A percentile compares a stretch with the other conserved stretches of the same genome.
Conservation (phyloP, 2,113 vertebrate genomes). For the Dendropsophus ebraccatus region DNA sequence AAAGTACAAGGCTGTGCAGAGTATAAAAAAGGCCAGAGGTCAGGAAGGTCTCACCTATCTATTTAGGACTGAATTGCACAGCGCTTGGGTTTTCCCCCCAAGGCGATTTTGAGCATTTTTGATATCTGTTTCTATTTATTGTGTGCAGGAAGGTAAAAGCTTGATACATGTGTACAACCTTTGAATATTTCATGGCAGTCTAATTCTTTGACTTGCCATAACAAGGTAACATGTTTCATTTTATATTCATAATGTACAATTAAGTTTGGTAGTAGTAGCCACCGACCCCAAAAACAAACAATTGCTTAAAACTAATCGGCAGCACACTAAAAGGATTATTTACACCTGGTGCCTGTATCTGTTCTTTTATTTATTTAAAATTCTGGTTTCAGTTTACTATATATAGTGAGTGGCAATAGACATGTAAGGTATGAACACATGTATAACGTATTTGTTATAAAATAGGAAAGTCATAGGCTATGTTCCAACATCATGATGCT, state of each 20-base stretch:
- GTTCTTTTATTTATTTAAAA: too few relatives aligned
- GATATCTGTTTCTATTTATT: neutral
- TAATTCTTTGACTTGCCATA: neutral
- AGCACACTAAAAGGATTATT: neutral
- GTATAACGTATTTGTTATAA: too few relatives aligned
- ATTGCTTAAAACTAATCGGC: neutral
- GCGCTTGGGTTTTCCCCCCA: neutral
- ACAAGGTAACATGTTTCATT: neutral
- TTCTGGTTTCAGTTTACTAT: too few relatives aligned
- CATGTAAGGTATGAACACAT: too few relatives aligned
- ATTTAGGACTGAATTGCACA: slow-evolving; percentile 12
- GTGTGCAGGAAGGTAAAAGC: neutral
- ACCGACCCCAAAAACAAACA: neutral
- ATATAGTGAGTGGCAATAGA: too few relatives aligned
- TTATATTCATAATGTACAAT: neutral
- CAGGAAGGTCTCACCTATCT: slow-evolving; percentile 6
- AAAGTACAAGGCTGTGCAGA: neutral
- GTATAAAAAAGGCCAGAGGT: slow-evolving; percentile 20
- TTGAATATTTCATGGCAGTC: neutral
- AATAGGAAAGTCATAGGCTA: too few relatives aligned
- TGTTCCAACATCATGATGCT: too few relatives aligned
- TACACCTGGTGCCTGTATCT: neutral
- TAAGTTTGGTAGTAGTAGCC: neutral
- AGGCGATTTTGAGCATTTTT: neutral
- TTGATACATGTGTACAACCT: neutral